Conservation (phyloP, 2,888 invertebrate species). For the Hemicrepidius hirtus region DNA sequence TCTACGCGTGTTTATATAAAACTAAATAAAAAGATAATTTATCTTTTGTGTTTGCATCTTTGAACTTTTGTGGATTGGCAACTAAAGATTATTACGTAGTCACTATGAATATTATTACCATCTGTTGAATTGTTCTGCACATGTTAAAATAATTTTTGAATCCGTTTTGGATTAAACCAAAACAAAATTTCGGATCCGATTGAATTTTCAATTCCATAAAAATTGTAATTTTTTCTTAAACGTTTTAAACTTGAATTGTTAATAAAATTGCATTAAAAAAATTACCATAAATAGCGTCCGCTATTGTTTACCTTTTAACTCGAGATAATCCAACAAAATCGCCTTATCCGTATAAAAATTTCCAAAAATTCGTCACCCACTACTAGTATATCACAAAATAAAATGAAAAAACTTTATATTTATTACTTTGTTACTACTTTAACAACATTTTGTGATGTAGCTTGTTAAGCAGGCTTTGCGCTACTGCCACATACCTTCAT, state of each 20-base stretch:
- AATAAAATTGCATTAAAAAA: not conserved
- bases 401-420: constrained; percentile 12
- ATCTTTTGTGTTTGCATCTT: not conserved
- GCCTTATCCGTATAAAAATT: constrained; percentile 9
- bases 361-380: constrained; percentile 34
- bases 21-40: not conserved
- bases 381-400: constrained; percentile 26
- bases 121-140: not conserved
- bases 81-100: not conserved
- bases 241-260: not conserved
- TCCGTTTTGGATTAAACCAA: not conserved
- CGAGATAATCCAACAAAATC: constrained; percentile 10
- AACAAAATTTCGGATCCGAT: not conserved
- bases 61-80: no score
- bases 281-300: constrained; percentile 9
- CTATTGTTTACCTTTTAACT: constrained; percentile 32
- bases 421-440: constrained; percentile 40
- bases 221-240: no score
- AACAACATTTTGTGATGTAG: constrained; percentile 49
- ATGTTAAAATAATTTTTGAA: not conserved
- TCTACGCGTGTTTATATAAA: no score
- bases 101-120: not conserved
- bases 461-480: constrained; percentile 43
- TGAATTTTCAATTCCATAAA: no score
- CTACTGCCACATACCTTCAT: constrained; percentile 52